phyloP scores from a whole-genome alignment of 2,888 invertebrate genomes.

The Gastrophysa polygoni region DNA sequence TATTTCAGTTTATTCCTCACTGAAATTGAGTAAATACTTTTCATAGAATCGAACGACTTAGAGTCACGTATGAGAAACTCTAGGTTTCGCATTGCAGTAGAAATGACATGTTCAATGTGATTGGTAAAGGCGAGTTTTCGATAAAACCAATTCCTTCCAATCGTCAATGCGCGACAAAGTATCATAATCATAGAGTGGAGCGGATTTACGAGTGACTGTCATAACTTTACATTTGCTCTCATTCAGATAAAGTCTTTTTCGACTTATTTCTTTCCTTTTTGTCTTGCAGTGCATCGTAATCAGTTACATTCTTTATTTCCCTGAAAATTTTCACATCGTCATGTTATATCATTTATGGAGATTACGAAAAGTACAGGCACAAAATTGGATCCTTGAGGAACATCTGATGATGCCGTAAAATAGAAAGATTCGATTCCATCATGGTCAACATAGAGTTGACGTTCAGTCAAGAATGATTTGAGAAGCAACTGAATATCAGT shows the following conservation, averaged over 20 bases:
- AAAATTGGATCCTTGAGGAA: too few species aligned
- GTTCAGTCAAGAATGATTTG: too few species aligned
- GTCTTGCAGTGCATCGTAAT: neutral
- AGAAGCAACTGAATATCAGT: too few species aligned
- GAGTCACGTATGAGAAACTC: neutral
- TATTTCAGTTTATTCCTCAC: neutral
- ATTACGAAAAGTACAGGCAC: too few species aligned
- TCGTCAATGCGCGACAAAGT: neutral
- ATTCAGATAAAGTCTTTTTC: neutral
- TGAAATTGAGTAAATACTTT: neutral
- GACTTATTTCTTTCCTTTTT: neutral
- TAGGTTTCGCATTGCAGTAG: neutral
- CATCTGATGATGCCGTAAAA: too few species aligned
- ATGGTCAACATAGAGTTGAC: too few species aligned
- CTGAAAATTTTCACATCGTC: neutral
- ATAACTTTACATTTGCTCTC: neutral
- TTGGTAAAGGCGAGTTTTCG: neutral
- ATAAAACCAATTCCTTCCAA: neutral
- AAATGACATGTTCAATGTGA: neutral
- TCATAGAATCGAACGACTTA: neutral
- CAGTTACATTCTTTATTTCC: neutral
- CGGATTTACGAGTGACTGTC: neutral
- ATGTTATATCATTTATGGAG: neutral
- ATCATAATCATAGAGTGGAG: neutral
- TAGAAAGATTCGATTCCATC: too few species aligned